phyloP scores from a whole-genome alignment of 2,113 vertebrate species.

The Nycticorax nycticorax region DNA sequence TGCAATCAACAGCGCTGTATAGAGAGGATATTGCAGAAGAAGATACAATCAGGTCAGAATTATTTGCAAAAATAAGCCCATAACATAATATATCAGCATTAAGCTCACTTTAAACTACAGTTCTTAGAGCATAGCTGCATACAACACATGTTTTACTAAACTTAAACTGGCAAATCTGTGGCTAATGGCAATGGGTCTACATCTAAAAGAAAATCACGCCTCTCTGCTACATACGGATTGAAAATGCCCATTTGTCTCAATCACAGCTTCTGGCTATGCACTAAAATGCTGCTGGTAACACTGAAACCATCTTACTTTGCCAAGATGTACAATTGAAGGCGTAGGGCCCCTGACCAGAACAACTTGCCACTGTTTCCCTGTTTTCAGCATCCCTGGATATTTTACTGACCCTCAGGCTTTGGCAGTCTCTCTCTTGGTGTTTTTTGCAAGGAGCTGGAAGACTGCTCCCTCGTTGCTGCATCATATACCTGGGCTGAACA shows the following conservation, averaged over 20 bases:
- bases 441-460: background rate
- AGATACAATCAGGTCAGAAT: background rate
- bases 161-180: background rate
- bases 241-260: background rate
- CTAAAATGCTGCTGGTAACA: background rate
- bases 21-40: background rate
- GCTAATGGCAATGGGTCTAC: background rate
- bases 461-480: background rate
- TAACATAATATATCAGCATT: background rate
- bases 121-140: background rate
- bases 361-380: background rate
- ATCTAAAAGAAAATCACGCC: background rate
- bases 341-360: fast-evolving
- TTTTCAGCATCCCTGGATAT: background rate
- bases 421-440: background rate
- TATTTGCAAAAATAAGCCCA: background rate
- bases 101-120: background rate
- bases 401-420: background rate
- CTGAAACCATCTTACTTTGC: background rate
- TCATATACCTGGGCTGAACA: background rate
- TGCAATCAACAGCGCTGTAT: background rate
- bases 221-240: background rate
- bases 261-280: background rate
- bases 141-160: background rate
- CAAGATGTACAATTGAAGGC: background rate